Conservation (phyloP, 2,888 invertebrate genomes). For the Cremastinae sp. region DNA sequence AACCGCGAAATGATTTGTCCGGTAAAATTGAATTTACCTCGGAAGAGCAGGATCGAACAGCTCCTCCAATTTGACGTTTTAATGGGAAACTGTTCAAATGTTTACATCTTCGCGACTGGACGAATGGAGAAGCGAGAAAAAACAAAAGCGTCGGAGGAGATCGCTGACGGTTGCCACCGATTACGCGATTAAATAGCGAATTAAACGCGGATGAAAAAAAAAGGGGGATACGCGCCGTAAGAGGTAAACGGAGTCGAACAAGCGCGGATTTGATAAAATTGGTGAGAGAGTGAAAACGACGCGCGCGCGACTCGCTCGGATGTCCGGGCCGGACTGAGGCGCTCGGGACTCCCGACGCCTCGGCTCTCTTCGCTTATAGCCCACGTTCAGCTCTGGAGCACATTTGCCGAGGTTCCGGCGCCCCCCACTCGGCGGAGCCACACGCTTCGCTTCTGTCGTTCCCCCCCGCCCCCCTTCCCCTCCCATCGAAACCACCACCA, state of each 20-base stretch:
- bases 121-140: too few species aligned
- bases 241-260: constrained; percentile 50
- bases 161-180: not conserved
- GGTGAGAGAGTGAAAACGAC: constrained; percentile 37
- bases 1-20: too few species aligned
- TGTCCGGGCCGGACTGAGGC: constrained; percentile 79
- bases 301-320: constrained; percentile 74
- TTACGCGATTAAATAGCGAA: constrained; percentile 16
- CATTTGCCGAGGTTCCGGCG: constrained; percentile 72
- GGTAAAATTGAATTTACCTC: too few species aligned
- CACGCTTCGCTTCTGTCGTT: constrained; percentile 70
- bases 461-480: too few species aligned
- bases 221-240: constrained; percentile 38
- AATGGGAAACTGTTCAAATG: too few species aligned
- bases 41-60: too few species aligned
- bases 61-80: too few species aligned
- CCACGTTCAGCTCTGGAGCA: constrained; percentile 63
- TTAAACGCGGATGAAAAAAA: constrained; percentile 7
- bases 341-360: constrained; percentile 75
- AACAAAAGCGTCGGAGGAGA: constrained; percentile 1
- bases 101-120: too few species aligned
- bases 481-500: too few species aligned
- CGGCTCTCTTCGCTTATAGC: constrained; percentile 62
- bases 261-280: too few species aligned
- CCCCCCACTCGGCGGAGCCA: constrained; percentile 76